phyloP scores from a whole-genome alignment of 2,888 invertebrate species.

The Pardosa pseudoannulata region DNA sequence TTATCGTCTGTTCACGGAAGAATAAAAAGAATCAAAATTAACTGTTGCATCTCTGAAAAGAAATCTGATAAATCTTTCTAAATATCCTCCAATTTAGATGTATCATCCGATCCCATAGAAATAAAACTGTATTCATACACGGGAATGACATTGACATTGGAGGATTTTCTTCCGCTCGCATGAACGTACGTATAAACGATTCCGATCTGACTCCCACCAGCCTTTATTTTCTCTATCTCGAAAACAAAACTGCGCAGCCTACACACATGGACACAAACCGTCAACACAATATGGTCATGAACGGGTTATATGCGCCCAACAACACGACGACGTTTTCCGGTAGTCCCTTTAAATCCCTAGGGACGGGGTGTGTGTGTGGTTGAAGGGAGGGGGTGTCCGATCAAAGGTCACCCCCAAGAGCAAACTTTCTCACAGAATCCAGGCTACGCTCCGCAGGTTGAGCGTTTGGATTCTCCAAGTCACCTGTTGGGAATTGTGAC shows the following conservation, averaged over 20 bases:
- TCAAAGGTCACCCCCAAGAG: slow-evolving; percentile 68
- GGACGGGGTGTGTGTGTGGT: slow-evolving; percentile 18
- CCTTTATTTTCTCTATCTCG: background rate
- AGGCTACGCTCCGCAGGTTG: slow-evolving; percentile 41
- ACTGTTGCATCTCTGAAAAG: too few species aligned
- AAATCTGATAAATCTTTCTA: too few species aligned
- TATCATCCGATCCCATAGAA: too few species aligned
- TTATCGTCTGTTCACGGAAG: too few species aligned
- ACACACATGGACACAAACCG: background rate
- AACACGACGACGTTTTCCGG: slow-evolving; percentile 61
- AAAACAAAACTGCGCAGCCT: background rate
- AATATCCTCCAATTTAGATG: too few species aligned
- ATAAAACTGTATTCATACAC: too few species aligned
- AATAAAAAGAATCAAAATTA: too few species aligned
- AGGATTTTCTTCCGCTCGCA: background rate
- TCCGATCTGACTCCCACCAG: background rate
- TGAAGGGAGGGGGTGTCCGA: slow-evolving; percentile 38
- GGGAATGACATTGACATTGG: too few species aligned
- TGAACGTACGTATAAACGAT: background rate
- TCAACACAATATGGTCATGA: slow-evolving; percentile 28
- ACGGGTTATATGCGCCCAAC: slow-evolving; percentile 39
- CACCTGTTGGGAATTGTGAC: slow-evolving; percentile 64
- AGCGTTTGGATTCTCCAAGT: slow-evolving; percentile 28
- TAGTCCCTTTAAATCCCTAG: slow-evolving; percentile 41
- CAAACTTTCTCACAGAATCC: slow-evolving; percentile 69